Evolutionary conservation across 2,797 vertebrate species (phyloP).

Genomic region (Sphaeramia orbicularis): DNA sequence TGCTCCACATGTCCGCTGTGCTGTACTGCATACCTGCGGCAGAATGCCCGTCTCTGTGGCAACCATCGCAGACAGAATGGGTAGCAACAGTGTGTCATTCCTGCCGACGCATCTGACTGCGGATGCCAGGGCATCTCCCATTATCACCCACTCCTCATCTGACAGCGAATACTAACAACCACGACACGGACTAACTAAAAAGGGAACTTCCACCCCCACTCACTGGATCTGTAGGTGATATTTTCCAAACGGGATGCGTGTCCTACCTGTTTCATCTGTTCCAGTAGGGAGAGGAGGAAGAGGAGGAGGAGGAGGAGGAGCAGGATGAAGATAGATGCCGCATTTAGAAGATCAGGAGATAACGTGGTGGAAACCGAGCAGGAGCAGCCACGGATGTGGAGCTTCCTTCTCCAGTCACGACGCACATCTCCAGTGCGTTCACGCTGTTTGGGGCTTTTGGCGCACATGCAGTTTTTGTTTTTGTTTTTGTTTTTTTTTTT

Average conservation of each 20-base stretch:
- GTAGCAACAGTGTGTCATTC: slow-evolving; percentile 67
- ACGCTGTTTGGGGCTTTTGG: slow-evolving; percentile 22
- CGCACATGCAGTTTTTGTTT: not conserved
- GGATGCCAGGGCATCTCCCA: slow-evolving; percentile 57
- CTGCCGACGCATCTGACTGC: slow-evolving; percentile 48
- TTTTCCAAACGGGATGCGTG: slow-evolving; percentile 25
- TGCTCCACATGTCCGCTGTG: slow-evolving; percentile 22
- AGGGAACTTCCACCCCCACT: not conserved
- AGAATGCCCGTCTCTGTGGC: slow-evolving; percentile 52
- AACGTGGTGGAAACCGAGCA: slow-evolving; percentile 4
- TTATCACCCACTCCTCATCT: slow-evolving; percentile 19
- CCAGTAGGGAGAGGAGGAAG: slow-evolving; percentile 42
- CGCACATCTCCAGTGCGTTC: slow-evolving; percentile 22
- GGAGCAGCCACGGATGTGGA: slow-evolving; percentile 10
- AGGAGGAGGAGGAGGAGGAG: slow-evolving; percentile 47
- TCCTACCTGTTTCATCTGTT: slow-evolving; percentile 71
- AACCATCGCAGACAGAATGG: slow-evolving; percentile 37
- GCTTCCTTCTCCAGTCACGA: slow-evolving; percentile 52
- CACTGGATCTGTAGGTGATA: slow-evolving; percentile 9
- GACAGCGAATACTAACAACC: slow-evolving; percentile 32
- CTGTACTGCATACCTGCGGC: slow-evolving; percentile 61
- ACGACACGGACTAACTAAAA: slow-evolving; percentile 10
- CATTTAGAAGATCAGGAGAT: slow-evolving; percentile 43
- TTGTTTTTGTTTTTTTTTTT: too few species aligned
- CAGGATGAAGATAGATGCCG: slow-evolving; percentile 52